Evolutionary conservation across 1,140 invertebrate species (phyloP).

Genomic region (Oryctes rhinoceros): DNA sequence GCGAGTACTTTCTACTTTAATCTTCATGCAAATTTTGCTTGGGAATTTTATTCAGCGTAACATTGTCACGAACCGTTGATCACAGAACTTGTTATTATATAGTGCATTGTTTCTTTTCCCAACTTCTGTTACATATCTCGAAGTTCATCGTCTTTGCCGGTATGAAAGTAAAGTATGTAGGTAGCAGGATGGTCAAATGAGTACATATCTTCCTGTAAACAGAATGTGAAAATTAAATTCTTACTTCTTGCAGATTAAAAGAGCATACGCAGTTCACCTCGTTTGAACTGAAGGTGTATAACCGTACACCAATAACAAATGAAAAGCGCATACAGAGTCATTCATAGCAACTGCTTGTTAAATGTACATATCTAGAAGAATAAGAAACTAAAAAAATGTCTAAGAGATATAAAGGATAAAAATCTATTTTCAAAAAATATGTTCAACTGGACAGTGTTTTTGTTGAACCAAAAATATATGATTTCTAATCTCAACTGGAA

Average conservation of each 20-base stretch:
- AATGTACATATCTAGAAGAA: too few species aligned
- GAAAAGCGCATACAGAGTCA: too few species aligned
- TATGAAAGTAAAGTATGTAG: background rate
- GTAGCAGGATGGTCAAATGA: background rate
- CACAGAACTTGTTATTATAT: conserved; percentile 14
- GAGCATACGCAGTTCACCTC: background rate
- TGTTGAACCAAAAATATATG: too few species aligned
- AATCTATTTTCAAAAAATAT: too few species aligned
- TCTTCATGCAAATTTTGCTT: background rate
- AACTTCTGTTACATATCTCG: conserved; percentile 12
- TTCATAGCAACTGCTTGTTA: too few species aligned
- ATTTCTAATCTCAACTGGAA: too few species aligned
- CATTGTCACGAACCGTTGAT: background rate
- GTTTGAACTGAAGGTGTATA: too few species aligned
- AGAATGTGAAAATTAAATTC: background rate
- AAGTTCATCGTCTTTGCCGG: conserved; percentile 4
- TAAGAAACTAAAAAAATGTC: too few species aligned
- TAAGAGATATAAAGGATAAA: too few species aligned
- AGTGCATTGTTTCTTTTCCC: conserved; percentile 1
- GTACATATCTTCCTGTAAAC: background rate
- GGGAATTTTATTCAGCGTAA: background rate
- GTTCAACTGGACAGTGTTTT: too few species aligned
- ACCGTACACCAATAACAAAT: too few species aligned
- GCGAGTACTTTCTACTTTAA: too few species aligned
- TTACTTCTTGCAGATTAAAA: background rate